These are phyloP conservation scores for Spatula clypeata DNA, from an alignment of 2,797 vertebrate species.

Conservation along the genomic window DNA sequence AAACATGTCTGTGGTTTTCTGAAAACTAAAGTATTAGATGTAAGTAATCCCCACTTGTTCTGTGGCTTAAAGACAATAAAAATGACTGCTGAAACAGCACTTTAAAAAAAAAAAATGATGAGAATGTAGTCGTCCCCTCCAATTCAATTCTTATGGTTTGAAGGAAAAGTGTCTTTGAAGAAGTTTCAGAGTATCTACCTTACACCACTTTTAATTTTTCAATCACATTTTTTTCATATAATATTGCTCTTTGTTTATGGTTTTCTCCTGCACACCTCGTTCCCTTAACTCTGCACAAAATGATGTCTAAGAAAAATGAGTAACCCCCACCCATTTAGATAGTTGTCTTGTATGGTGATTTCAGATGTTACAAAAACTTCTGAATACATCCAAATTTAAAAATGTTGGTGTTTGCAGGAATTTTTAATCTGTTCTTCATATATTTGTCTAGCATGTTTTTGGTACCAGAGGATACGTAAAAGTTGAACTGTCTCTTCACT, in stretches of 20 bases:
- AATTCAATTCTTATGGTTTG: neutral
- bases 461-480: neutral
- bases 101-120: neutral
- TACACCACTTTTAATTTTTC: neutral
- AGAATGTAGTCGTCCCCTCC: neutral
- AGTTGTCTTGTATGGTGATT: neutral
- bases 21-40: neutral
- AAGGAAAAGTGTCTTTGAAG: neutral
- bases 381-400: neutral
- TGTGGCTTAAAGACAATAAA: neutral
- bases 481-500: constrained; percentile 58
- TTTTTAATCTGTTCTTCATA: neutral
- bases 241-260: neutral
- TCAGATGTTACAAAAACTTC: neutral
- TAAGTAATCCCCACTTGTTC: neutral
- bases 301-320: neutral
- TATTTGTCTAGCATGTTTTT: neutral
- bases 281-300: neutral
- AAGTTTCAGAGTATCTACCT: neutral
- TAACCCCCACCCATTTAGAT: neutral
- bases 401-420: neutral
- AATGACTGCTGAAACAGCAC: neutral
- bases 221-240: neutral
- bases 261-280: neutral
- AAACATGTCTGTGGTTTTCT: neutral